phyloP scores from a whole-genome alignment of 2,888 invertebrate genomes.

The Metalampra italica region DNA sequence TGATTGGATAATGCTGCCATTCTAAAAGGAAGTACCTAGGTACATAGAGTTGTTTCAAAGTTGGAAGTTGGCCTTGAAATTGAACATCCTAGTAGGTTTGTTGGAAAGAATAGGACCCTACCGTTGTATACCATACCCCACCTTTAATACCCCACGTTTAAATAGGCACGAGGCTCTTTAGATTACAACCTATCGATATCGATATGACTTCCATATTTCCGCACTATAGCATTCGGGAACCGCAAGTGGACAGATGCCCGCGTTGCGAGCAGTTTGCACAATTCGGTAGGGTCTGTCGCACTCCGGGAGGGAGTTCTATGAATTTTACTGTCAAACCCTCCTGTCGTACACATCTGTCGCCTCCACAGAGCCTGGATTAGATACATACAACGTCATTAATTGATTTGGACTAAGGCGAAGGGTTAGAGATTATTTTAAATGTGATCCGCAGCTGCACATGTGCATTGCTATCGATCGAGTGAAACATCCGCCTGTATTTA shows the following conservation, averaged over 20 bases:
- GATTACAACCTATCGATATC: slow-evolving; percentile 23
- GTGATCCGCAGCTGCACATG: slow-evolving; percentile 41
- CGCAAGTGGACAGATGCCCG: slow-evolving; percentile 73
- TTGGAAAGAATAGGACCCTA: no score
- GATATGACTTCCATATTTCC: slow-evolving; percentile 12
- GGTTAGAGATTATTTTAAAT: slow-evolving; percentile 51
- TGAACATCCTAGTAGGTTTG: slow-evolving; percentile 14
- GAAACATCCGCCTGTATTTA: slow-evolving; percentile 7
- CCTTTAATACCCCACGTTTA: no score
- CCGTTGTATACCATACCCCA: no score
- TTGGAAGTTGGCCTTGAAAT: slow-evolving; percentile 30
- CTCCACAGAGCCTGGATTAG: slow-evolving; percentile 59
- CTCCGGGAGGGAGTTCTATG: slow-evolving; percentile 60
- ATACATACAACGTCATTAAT: slow-evolving; percentile 70
- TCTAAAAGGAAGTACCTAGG: slow-evolving; percentile 32
- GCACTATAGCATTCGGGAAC: slow-evolving; percentile 22
- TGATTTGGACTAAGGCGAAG: slow-evolving; percentile 58
- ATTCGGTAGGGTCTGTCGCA: slow-evolving; percentile 55
- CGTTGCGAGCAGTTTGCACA: slow-evolving; percentile 66
- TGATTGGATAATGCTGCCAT: slow-evolving; percentile 21
- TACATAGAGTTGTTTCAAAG: no score
- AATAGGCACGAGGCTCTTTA: no score
- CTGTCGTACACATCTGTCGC: slow-evolving; percentile 73
- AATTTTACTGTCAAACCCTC: slow-evolving; percentile 61
- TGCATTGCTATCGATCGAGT: slow-evolving; percentile 9